Evolutionary conservation across 2,113 vertebrate genomes (phyloP), one percentile per base, ranked within the genome.

Genomic region (Tragelaphus imberbis): DNA sequence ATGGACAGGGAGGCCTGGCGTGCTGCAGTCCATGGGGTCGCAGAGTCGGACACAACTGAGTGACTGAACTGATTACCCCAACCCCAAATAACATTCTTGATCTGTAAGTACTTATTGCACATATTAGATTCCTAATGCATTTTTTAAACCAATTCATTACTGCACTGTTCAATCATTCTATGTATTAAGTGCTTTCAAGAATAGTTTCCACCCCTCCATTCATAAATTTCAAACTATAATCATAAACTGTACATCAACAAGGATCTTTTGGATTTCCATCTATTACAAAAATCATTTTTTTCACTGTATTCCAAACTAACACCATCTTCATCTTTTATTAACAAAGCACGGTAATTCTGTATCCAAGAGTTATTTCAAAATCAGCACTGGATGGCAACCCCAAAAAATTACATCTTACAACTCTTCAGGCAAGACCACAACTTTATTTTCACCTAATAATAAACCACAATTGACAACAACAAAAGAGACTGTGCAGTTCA

Each of bases 401-500:
- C 84, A 79, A 90, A 84, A 94, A 88, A 94, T 71, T 51, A 95
- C 93, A 88, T 40, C 49, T 91, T 97, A 97, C 93, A 97, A 92
- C 53, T 96, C 58, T 96, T 97, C 97, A 97, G 91, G 98, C 97
- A 98, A 97, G 27, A 98, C 96, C 96, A 98, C 97, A 97, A 97
- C 79, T 98, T 98, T 98, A 97, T 98, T 98, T 97, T 97, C 93
- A 97, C 90, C 86, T 97, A 96, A 97, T 97, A 97, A 96, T 95
- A 96, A 97, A 97, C 92, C 97, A 98, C 97, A 97, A 97, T 95
- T 97, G 88, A 97, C 95, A 99, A 98, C 98, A 98, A 98, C 98
- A 97, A 98, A 98, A 98, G 98, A 98, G 98, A 98, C 97, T 98
- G 97, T 99, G 98, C 99, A 98, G 99, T 99, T 99, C 98, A 99